phyloP scores from a whole-genome alignment of 2,113 vertebrate genomes.

The Aspiorhynchus laticeps region DNA sequence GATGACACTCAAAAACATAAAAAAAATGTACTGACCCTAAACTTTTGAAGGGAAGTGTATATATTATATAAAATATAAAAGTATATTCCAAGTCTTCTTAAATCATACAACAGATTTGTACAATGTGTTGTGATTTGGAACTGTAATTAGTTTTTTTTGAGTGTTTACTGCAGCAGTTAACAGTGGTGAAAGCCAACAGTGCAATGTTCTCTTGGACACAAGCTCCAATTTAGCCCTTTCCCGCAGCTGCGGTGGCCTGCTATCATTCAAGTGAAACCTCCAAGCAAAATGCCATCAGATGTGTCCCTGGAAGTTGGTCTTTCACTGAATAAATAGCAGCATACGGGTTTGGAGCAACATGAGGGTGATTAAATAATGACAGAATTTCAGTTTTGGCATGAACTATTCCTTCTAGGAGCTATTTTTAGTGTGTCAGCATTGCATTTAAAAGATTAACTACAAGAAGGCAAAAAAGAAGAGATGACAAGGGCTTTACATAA shows the following conservation, averaged over 20 bases:
- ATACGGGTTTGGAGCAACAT: background rate
- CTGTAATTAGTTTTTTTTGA: background rate
- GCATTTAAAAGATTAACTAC: conserved; percentile 27
- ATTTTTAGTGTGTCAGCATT: background rate
- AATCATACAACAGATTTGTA: no score
- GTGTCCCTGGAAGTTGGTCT: background rate
- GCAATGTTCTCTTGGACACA: background rate
- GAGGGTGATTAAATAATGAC: conserved; percentile 14
- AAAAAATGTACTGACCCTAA: no score
- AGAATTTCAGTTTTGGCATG: background rate
- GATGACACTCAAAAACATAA: no score
- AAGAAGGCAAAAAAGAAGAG: conserved; percentile 15
- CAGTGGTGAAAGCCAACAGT: background rate
- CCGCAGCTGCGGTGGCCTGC: background rate
- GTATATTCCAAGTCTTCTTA: no score
- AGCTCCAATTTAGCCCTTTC: background rate
- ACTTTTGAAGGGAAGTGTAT: no score
- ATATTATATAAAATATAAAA: no score
- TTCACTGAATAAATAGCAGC: background rate
- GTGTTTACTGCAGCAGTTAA: background rate
- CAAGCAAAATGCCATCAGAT: conserved; percentile 7
- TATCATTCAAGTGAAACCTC: background rate
- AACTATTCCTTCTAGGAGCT: conserved; percentile 7
- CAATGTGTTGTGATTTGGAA: background rate
- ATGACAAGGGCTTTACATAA: conserved; percentile 16